Percentiles rank a stretch among this genome's conserved stretches.
Conservation (phyloP, 2,797 vertebrate genomes). For the Poliocrania exsul region DNA sequence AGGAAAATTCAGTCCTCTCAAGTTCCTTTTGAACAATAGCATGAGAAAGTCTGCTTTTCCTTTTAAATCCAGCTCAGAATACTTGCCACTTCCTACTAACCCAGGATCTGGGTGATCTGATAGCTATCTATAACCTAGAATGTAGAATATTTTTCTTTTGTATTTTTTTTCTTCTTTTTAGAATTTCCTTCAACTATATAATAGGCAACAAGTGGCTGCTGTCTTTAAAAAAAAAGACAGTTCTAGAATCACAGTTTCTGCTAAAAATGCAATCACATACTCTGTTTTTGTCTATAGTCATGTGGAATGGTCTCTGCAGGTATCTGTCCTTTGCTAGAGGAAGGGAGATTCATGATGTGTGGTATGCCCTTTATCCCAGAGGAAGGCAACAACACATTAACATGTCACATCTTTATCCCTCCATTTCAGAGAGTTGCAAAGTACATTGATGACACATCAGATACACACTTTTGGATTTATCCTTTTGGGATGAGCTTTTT, state of each 20-base stretch:
- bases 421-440: background rate
- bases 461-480: background rate
- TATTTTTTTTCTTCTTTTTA: background rate
- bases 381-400: background rate
- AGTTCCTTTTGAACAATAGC: background rate
- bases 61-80: background rate
- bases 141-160: background rate
- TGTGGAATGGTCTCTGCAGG: background rate
- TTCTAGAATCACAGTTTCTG: background rate
- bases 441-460: background rate
- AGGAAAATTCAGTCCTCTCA: background rate
- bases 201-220: background rate
- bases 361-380: background rate
- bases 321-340: background rate
- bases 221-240: background rate
- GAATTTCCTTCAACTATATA: background rate
- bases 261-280: background rate
- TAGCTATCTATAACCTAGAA: background rate
- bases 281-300: background rate
- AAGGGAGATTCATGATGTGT: background rate
- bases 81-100: background rate
- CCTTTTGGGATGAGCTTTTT: constrained; percentile 22
- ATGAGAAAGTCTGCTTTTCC: background rate
- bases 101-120: background rate
- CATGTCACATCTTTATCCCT: background rate